Evolutionary conservation across 2,113 vertebrate genomes (phyloP), one percentile per base, ranked within the genome.

Genomic region (Hippocampus zosterae): DNA sequence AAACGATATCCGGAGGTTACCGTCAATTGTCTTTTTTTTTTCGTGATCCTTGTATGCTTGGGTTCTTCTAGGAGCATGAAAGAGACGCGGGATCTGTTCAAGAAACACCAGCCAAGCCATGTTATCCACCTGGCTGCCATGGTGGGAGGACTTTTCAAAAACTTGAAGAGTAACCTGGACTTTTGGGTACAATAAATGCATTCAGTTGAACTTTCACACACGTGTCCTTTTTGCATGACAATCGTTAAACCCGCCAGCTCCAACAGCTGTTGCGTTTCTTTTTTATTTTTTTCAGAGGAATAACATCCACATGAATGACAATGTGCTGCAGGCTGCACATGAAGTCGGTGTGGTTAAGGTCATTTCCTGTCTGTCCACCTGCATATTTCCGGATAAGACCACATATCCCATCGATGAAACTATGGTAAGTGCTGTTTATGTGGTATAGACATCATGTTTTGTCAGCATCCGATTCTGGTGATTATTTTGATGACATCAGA

Each of bases 311-410:
- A 98, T 99, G 80, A 99, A 98, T 0, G 97, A 99, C 81, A 98
- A 99, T 0, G 95, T 99, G 77, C 93, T 99, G 78, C 94, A 96
- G 27, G 89, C 91, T 0, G 94, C 96, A 0, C 94, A 96, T 0
- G 92, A 95, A 82, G 75, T 9, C 0, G 93, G 91, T 0, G 93
- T 77, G 0, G 72, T 79, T 61, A 99, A 96, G 68, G 96, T 97
- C 2, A 94, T 98, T 44, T 99, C 97, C 83, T 98, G 96, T 78
- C 89, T 99, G 0, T 99, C 97, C 70, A 99, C 97, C 70, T 99
- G 97, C 87, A 94, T 99, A 85, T 99, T 99, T 73, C 97, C 96
- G 0, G 95, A 99, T 80, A 93, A 96, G 83, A 98, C 95, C 0
- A 92, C 86, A 2, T 99, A 98, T 46, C 96, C 97, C 0, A 98